Conservation (phyloP, 2,113 vertebrate species). For the Trichomycterus rosablanca region DNA sequence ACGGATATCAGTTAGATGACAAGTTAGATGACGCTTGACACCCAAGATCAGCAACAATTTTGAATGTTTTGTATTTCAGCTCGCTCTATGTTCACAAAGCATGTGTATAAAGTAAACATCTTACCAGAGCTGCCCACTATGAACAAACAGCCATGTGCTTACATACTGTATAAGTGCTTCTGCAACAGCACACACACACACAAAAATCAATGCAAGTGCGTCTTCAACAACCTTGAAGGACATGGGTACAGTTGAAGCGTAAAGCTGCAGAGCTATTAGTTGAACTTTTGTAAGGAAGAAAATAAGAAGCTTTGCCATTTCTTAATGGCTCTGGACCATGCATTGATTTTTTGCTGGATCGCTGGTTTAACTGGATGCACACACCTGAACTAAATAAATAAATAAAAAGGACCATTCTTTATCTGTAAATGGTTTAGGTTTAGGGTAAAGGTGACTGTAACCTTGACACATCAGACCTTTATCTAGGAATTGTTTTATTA, state of each 20-base stretch:
- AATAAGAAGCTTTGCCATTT: constrained; percentile 44
- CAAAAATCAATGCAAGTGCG: constrained; percentile 14
- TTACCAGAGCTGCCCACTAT: not conserved
- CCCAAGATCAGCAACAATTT: too few relatives aligned
- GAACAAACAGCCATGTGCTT: constrained; percentile 5
- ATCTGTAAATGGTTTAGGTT: constrained; percentile 68
- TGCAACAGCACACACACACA: constrained; percentile 11
- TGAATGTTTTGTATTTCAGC: too few relatives aligned
- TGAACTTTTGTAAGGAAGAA: constrained; percentile 52
- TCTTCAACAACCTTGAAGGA: constrained; percentile 26
- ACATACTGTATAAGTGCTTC: too few relatives aligned
- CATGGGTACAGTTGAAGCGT: constrained; percentile 27
- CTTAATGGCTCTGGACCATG: constrained; percentile 46
- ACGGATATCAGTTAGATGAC: too few relatives aligned
- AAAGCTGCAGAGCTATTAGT: constrained; percentile 47
- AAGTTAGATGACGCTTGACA: too few relatives aligned
- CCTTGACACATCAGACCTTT: constrained; percentile 64
- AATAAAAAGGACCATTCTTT: constrained; percentile 73
- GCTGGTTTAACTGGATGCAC: constrained; percentile 54
- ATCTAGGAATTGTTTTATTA: constrained; percentile 17
- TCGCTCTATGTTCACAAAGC: not conserved
- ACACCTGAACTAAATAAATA: constrained; percentile 59
- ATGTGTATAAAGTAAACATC: not conserved
- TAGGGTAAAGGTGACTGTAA: constrained; percentile 67
- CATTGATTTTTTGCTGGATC: constrained; percentile 64